Percentiles rank a stretch among this genome's conserved stretches.
Conservation (phyloP, 1,140 invertebrate species). For the Drosophila mauritiana region DNA sequence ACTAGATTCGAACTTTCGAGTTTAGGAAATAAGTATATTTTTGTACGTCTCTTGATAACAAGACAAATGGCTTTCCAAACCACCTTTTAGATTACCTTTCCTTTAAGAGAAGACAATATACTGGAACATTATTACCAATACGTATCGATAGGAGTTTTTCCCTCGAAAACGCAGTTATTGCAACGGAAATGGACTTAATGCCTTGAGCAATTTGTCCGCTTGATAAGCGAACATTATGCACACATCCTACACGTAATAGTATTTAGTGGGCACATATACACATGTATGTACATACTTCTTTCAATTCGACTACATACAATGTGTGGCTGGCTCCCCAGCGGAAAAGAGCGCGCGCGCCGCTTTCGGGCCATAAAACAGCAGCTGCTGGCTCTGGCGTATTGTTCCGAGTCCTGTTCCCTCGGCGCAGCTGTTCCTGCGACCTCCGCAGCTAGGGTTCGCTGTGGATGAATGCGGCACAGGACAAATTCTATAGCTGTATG, state of each 20-base stretch:
- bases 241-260: constrained; percentile 16
- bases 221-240: constrained; percentile 52
- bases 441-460: constrained; percentile 22
- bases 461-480: constrained; percentile 60
- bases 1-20: too few species aligned
- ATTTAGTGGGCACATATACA: constrained; percentile 22
- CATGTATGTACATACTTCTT: background rate
- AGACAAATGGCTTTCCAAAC: background rate
- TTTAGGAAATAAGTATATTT: too few species aligned
- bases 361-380: constrained; percentile 64
- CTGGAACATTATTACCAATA: constrained; percentile 10
- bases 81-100: background rate
- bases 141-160: constrained; percentile 11
- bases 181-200: constrained; percentile 60
- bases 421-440: constrained; percentile 65
- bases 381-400: constrained; percentile 59
- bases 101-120: constrained; percentile 4
- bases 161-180: constrained; percentile 5
- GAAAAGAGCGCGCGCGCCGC: constrained; percentile 51
- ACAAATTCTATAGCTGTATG: constrained; percentile 36
- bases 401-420: constrained; percentile 57
- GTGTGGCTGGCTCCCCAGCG: constrained; percentile 35
- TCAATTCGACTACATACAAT: constrained; percentile 17
- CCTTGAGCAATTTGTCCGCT: constrained; percentile 66
- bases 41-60: too few species aligned